A percentile compares a stretch with the other conserved stretches of the same genome.
Evolutionary conservation across 2,888 invertebrate genomes (phyloP).

Genomic region (Andricus curvator): DNA sequence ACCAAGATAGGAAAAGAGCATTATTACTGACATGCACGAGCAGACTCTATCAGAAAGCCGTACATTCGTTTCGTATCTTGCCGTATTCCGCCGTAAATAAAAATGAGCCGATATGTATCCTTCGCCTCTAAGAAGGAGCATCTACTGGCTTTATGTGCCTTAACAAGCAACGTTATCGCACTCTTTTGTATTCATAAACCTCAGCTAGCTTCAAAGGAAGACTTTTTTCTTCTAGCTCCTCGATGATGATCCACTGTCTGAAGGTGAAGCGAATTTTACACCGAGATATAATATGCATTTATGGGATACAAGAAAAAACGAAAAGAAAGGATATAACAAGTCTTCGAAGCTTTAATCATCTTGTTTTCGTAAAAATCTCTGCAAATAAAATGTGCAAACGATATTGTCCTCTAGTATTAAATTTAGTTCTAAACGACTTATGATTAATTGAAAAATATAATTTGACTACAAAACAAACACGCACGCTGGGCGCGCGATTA

Average conservation of each 20-base stretch:
- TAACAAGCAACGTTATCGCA: conserved; percentile 30
- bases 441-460: no score
- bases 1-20: conserved; percentile 1
- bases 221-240: not conserved
- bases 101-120: conserved; percentile 10
- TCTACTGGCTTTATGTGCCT: conserved; percentile 12
- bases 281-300: conserved; percentile 14
- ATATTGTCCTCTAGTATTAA: no score
- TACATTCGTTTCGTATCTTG: conserved; percentile 27
- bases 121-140: conserved; percentile 26
- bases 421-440: no score
- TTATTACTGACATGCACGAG: conserved; percentile 21
- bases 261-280: conserved; percentile 14
- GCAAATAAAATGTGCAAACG: not conserved
- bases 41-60: conserved; percentile 12
- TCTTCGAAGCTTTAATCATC: not conserved
- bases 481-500: no score
- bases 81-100: conserved; percentile 13
- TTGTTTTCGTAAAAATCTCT: not conserved
- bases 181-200: conserved; percentile 36
- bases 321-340: not conserved
- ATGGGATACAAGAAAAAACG: not conserved
- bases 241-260: conserved; percentile 1
- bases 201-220: conserved; percentile 33
- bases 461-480: no score